Evolutionary conservation across 2,888 invertebrate genomes (phyloP).

Genomic region (Ophonus ardosiacus): DNA sequence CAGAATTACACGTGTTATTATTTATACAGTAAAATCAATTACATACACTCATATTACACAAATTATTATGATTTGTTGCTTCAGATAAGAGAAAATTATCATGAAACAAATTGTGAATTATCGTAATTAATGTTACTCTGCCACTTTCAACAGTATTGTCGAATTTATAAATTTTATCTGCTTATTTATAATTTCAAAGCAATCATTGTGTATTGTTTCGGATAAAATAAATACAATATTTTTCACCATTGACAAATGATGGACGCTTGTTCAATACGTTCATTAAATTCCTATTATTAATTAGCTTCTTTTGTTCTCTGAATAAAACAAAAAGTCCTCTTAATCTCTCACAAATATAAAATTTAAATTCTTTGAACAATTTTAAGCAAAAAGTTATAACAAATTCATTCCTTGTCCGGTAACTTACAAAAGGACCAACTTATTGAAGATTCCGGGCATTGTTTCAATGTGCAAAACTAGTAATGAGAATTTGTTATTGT

Average conservation of each 20-base stretch:
- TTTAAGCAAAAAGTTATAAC: background rate
- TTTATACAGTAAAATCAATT: conserved; percentile 9
- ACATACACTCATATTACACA: background rate
- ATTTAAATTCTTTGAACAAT: background rate
- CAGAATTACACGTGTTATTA: too few relatives aligned
- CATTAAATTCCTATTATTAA: background rate
- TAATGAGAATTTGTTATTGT: too few relatives aligned
- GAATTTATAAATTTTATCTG: conserved; percentile 12
- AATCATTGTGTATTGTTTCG: background rate
- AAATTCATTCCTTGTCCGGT: too few relatives aligned
- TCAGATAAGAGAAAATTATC: conserved; percentile 15
- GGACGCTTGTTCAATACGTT: background rate
- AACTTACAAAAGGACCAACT: too few relatives aligned
- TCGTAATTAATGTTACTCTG: background rate
- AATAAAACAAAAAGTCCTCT: background rate
- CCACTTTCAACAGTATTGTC: background rate
- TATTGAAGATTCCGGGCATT: too few relatives aligned
- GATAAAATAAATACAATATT: background rate
- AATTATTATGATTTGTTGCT: background rate
- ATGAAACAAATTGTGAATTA: conserved; percentile 1
- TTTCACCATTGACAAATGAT: background rate
- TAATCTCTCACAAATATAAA: too few relatives aligned
- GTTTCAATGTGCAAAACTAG: too few relatives aligned
- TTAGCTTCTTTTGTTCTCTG: background rate
- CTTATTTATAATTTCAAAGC: background rate